phyloP scores from a whole-genome alignment of 2,113 vertebrate species.

The Heterotilapia buettikoferi region DNA sequence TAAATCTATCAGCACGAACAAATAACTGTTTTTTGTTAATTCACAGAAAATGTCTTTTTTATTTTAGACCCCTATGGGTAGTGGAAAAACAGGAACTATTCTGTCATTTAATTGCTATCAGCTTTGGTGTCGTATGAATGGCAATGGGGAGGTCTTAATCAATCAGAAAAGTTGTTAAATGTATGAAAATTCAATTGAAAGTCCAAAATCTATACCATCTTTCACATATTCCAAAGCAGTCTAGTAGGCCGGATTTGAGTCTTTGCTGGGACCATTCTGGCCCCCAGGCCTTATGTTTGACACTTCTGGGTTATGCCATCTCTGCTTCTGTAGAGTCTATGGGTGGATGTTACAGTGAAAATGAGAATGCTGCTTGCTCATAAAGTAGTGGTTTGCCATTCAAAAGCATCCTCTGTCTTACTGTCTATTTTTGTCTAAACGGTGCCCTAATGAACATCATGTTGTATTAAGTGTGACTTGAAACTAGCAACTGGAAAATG shows the following conservation, averaged over 20 bases:
- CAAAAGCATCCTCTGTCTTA: neutral
- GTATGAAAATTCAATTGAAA: neutral
- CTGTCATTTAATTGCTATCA: neutral
- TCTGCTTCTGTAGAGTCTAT: neutral
- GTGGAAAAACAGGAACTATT: neutral
- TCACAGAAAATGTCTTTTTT: neutral
- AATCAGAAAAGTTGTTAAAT: neutral
- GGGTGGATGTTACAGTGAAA: neutral
- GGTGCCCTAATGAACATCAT: neutral
- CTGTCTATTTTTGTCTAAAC: neutral
- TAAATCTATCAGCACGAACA: neutral
- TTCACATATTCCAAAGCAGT: neutral
- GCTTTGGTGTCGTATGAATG: neutral
- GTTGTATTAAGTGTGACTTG: neutral
- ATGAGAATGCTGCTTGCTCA: neutral
- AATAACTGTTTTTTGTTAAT: neutral
- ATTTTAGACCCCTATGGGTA: neutral
- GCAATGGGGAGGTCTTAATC: neutral
- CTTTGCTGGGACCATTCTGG: neutral
- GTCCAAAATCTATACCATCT: neutral
- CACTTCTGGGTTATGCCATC: neutral
- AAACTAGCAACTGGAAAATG: neutral
- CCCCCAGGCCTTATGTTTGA: neutral
- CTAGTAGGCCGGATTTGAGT: neutral
- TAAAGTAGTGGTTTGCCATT: neutral